Base-by-base conservation (phyloP, 1,140 invertebrate species). In the Watersipora subatra region DNA sequence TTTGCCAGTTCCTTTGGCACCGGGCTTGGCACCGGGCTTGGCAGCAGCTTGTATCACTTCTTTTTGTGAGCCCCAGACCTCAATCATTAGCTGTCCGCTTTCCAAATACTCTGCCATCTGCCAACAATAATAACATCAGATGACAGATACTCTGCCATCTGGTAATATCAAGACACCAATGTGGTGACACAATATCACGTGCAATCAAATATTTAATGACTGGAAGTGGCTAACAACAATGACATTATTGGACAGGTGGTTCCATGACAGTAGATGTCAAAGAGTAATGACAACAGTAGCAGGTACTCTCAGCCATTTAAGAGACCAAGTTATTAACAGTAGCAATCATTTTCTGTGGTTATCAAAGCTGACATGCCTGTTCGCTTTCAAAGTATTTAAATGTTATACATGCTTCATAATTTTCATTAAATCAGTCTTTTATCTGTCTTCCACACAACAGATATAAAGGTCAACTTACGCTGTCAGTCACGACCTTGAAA, bases 21-120 rank as follows among this genome's bases (percentile, higher is more conserved):
- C n/a, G 34, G 34, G 34, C n/a, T n/a, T n/a, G n/a, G n/a, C n/a
- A n/a, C n/a, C n/a, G n/a, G n/a, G n/a, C n/a, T n/a, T n/a, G n/a
- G n/a, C n/a, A n/a, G 34, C n/a, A 46, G 58, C 7, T 59, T 17
- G 7, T 59, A 22, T 7, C 7, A 59, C 71, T 12, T 67, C 72
- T 66, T 75, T 77, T 64, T 85, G 84, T 65, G 75, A 73, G 1
- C 84, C 84, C 82, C 81, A 83, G 0, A 86, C 77, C 68, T 82
- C 80, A 34, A 85, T 75, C 27, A 77, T 73, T 7, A 86, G 67
- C 20, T 75, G 75, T 2, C 77, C 78, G 28, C 81, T 75, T 27
- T 75, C 74, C 56, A 86, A 71, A 69, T 85, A 85, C 19, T 83
- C 76, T 2, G 84, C 71, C 3, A 85, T 70, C 82, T 84, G 67